Evolutionary conservation across 2,797 vertebrate species (phyloP).

Genomic region (Betta splendens): DNA sequence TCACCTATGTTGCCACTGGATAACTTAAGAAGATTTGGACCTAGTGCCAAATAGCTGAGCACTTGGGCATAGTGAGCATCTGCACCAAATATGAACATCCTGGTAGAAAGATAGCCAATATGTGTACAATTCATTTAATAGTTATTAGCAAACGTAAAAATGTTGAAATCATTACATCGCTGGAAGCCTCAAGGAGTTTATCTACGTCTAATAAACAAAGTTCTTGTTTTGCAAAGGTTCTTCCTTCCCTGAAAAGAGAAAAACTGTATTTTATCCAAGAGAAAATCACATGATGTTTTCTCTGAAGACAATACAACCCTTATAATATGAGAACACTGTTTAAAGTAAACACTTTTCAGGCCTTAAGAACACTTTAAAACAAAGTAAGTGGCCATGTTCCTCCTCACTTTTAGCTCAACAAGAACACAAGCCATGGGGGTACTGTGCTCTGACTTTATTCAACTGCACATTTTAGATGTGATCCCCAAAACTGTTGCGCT

Average conservation of each 20-base stretch:
- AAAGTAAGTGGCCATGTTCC: conserved; percentile 6
- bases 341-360: conserved; percentile 20
- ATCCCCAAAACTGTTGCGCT: conserved; percentile 47
- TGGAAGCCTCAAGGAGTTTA: background rate
- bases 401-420: conserved; percentile 11
- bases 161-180: background rate
- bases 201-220: background rate
- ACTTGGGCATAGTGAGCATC: background rate
- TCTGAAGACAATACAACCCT: conserved; percentile 36
- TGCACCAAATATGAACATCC: background rate
- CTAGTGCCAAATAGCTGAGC: background rate
- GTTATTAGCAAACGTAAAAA: background rate
- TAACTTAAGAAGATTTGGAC: background rate
- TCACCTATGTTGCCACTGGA: no score
- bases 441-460: conserved; percentile 20
- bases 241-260: no score
- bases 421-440: conserved; percentile 13
- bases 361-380: conserved; percentile 30
- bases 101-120: background rate
- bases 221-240: no score
- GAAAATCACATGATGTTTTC: conserved; percentile 47
- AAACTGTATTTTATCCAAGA: conserved; percentile 12
- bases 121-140: background rate
- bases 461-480: conserved; percentile 44
- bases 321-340: conserved; percentile 24